Percentiles rank a stretch among this genome's conserved stretches.
Evolutionary conservation across 2,797 vertebrate species (phyloP).

Genomic region (Rhynchonycteris naso): DNA sequence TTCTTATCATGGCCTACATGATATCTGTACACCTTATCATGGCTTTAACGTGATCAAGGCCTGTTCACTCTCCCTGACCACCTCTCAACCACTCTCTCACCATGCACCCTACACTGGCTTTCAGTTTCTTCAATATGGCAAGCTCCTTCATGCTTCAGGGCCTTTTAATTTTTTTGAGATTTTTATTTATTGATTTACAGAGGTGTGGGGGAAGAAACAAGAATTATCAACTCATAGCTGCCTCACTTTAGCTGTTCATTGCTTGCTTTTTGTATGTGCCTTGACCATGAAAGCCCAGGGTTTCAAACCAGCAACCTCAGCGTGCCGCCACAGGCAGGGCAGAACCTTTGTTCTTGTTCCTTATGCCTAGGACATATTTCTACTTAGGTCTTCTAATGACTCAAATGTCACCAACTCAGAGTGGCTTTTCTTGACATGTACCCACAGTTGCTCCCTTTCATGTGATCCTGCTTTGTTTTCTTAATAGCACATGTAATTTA

Average conservation of each 20-base stretch:
- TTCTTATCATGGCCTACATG: not conserved
- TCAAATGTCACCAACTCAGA: not conserved
- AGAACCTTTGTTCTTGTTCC: not conserved
- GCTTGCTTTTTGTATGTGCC: too few species aligned
- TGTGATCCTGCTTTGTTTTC: not conserved
- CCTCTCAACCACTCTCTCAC: not conserved
- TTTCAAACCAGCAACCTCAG: too few species aligned
- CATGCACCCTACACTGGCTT: not conserved
- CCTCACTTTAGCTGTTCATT: too few species aligned
- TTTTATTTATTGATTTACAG: too few species aligned
- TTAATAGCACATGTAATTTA: not conserved
- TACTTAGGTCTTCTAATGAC: not conserved
- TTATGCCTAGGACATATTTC: not conserved
- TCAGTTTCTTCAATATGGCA: not conserved
- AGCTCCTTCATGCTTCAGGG: not conserved
- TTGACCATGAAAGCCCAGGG: too few species aligned
- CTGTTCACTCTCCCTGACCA: not conserved
- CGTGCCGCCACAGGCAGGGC: too few species aligned
- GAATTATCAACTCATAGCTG: too few species aligned
- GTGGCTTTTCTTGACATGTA: not conserved
- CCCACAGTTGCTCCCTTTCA: not conserved
- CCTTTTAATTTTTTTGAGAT: too few species aligned
- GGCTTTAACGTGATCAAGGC: not conserved
- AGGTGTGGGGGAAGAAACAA: too few species aligned
- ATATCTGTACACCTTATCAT: too few species aligned